Conservation (phyloP, 1,140 invertebrate species). For the Aphelenchoides besseyi region DNA sequence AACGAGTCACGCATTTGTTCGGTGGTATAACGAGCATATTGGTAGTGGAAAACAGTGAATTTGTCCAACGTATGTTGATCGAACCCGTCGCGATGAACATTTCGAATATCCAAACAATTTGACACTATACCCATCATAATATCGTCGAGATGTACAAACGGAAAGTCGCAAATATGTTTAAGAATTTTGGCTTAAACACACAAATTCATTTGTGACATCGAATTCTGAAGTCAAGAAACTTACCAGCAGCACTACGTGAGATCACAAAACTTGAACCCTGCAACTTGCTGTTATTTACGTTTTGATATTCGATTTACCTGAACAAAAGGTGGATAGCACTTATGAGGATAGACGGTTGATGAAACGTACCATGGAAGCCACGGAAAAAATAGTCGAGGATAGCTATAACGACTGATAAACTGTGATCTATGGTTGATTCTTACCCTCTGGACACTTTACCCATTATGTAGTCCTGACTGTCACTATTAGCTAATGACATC, state of each 20-base stretch:
- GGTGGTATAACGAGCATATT: slow-evolving; percentile 49
- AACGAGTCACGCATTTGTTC: slow-evolving; percentile 41
- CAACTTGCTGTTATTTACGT: slow-evolving; percentile 24
- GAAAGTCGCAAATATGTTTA: slow-evolving; percentile 56
- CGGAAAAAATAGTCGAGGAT: slow-evolving; percentile 57
- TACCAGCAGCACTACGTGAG: slow-evolving; percentile 43
- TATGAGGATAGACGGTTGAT: slow-evolving; percentile 49
- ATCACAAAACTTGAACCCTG: slow-evolving; percentile 58
- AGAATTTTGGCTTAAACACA: slow-evolving; percentile 38
- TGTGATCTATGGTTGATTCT: no score
- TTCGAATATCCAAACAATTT: slow-evolving; percentile 53
- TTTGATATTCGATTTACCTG: no score
- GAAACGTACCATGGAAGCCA: slow-evolving; percentile 62
- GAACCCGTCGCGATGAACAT: slow-evolving; percentile 56
- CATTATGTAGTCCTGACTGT: slow-evolving; percentile 39
- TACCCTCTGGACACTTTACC: slow-evolving; percentile 60
- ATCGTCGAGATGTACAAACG: slow-evolving; percentile 57
- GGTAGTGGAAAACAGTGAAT: slow-evolving; percentile 62
- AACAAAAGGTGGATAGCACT: slow-evolving; percentile 60
- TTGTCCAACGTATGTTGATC: slow-evolving; percentile 51
- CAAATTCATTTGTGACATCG: no score
- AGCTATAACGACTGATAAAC: no score
- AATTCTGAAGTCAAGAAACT: slow-evolving; percentile 43
- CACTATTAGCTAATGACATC: not conserved
- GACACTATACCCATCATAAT: slow-evolving; percentile 59